Percentiles rank a stretch among this genome's conserved stretches.
phyloP scores from a whole-genome alignment of 1,140 invertebrate species.

The Paramacrobiotus metropolitanus region DNA sequence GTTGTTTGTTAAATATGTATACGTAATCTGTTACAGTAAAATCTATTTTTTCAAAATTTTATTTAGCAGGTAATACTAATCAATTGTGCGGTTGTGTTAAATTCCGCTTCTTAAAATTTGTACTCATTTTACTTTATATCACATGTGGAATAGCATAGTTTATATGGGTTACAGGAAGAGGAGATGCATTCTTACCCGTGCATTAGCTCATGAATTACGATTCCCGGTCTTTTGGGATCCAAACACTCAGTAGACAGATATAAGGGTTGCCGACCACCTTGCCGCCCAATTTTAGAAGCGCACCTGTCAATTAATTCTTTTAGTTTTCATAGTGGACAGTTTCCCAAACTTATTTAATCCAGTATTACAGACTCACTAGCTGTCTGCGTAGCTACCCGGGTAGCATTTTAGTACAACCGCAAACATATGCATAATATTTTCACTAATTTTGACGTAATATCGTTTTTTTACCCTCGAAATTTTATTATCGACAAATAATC shows the following conservation, averaged over 20 bases:
- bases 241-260: constrained; percentile 7
- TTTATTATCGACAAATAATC: constrained; percentile 22
- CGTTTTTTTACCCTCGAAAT: constrained; percentile 16
- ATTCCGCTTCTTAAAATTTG: too few relatives aligned
- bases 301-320: neutral
- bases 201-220: constrained; percentile 23
- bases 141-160: too few relatives aligned
- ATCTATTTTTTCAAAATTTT: too few relatives aligned
- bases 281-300: constrained; percentile 3
- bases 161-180: too few relatives aligned
- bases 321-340: neutral
- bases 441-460: neutral
- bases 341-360: neutral
- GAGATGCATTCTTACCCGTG: too few relatives aligned
- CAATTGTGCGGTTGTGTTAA: too few relatives aligned
- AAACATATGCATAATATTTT: too few relatives aligned
- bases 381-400: neutral
- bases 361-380: neutral
- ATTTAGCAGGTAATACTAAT: too few relatives aligned
- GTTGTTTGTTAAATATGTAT: too few relatives aligned
- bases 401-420: neutral
- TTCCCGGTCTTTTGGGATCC: constrained; percentile 6
- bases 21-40: too few relatives aligned
- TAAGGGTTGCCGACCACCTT: constrained; percentile 1
- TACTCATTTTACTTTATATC: too few relatives aligned